Percentiles rank a stretch among this genome's conserved stretches.
Conservation (phyloP, 92 coral and sea anemone genomes). For the Porites rus region DNA sequence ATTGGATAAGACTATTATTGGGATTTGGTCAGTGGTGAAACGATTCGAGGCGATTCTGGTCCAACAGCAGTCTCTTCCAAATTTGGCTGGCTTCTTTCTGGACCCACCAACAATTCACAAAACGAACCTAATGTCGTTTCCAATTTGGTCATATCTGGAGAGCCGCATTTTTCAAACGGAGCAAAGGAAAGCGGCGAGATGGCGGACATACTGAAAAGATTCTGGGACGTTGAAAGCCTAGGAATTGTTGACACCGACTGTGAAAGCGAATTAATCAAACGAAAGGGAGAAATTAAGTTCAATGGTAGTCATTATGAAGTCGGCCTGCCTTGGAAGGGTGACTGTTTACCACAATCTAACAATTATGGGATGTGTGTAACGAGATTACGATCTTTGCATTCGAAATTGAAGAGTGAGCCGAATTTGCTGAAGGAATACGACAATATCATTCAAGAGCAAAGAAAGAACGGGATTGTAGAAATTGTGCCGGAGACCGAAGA, state of each 20-base stretch:
- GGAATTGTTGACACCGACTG: conserved; percentile 31
- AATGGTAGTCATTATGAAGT: conserved; percentile 28
- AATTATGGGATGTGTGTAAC: conserved; percentile 31
- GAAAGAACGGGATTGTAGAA: background rate
- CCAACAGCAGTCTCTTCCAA: conserved; percentile 56
- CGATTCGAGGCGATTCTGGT: conserved; percentile 45
- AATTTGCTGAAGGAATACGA: conserved; percentile 44
- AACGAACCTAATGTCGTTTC: background rate
- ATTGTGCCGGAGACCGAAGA: background rate
- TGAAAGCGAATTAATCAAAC: background rate
- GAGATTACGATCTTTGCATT: conserved; percentile 45
- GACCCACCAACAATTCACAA: background rate
- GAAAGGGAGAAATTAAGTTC: conserved; percentile 35
- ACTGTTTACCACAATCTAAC: conserved; percentile 11
- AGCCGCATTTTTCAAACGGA: background rate
- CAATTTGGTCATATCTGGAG: conserved; percentile 1
- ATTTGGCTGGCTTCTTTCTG: conserved; percentile 40
- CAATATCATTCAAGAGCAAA: background rate
- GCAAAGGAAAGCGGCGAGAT: conserved; percentile 6
- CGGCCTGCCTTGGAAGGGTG: conserved; percentile 35
- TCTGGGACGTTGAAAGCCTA: conserved; percentile 56
- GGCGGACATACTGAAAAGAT: conserved; percentile 23
- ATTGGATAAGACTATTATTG: conserved; percentile 63
- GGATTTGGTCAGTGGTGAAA: conserved; percentile 54
- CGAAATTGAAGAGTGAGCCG: conserved; percentile 32